phyloP scores from a whole-genome alignment of 2,797 vertebrate genomes.

The Thripadectes ignobilis region DNA sequence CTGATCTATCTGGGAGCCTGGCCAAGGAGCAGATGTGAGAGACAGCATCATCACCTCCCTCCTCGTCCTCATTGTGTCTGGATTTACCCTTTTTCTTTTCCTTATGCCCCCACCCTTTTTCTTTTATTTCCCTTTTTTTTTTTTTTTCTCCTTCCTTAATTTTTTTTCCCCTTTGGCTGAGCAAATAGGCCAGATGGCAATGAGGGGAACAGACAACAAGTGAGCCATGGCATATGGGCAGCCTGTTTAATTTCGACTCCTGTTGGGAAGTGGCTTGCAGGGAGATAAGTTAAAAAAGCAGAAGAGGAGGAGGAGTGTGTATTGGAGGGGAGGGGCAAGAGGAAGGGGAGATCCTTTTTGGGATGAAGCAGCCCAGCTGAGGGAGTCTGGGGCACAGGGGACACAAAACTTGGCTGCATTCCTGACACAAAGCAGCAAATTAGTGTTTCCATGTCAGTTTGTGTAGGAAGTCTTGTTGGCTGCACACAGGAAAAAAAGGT shows the following conservation, averaged over 20 bases:
- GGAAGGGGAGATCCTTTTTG: constrained; percentile 32
- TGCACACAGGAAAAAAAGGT: constrained; percentile 26
- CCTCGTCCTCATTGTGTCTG: constrained; percentile 85
- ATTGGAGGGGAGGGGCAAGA: neutral
- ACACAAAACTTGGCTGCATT: neutral
- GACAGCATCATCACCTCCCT: constrained; percentile 73
- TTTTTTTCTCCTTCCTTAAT: neutral
- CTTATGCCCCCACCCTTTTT: neutral
- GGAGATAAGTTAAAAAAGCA: constrained; percentile 54
- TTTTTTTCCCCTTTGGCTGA: constrained; percentile 77
- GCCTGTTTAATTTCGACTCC: constrained; percentile 98
- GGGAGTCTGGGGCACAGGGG: neutral
- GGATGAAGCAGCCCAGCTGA: constrained; percentile 36
- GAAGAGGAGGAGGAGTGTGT: neutral
- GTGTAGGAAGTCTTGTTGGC: constrained; percentile 44
- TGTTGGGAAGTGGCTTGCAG: constrained; percentile 83
- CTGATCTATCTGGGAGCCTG: constrained; percentile 83
- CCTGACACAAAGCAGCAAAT: constrained; percentile 28
- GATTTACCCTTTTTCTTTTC: constrained; percentile 62
- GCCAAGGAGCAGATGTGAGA: constrained; percentile 90
- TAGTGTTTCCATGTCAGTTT: constrained; percentile 33
- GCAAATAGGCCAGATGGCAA: constrained; percentile 96
- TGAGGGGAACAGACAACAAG: constrained; percentile 92
- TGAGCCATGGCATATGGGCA: constrained; percentile 97
- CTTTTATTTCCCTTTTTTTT: neutral